phyloP scores from a whole-genome alignment of 2,888 invertebrate genomes.

The Noctua janthina region DNA sequence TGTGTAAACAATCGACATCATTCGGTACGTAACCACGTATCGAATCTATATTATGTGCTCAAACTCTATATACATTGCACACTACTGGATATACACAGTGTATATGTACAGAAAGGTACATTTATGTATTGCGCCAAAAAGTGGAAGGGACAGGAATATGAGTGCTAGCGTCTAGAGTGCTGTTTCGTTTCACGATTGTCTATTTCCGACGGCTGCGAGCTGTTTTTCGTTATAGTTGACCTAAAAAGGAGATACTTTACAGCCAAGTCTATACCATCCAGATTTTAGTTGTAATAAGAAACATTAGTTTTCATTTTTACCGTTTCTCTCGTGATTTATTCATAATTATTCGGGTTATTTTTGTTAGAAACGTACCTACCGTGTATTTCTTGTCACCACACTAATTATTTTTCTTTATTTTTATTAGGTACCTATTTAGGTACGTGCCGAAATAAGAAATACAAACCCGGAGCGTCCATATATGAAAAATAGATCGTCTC shows the following conservation, averaged over 20 bases:
- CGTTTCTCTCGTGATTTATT: neutral
- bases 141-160: conserved; percentile 61
- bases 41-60: conserved; percentile 34
- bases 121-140: conserved; percentile 42
- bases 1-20: neutral
- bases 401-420: neutral
- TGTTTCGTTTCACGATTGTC: conserved; percentile 73
- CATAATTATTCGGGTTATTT: neutral
- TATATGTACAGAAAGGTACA: conserved; percentile 4
- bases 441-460: conserved; percentile 68
- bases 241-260: conserved; percentile 59
- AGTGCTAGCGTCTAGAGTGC: conserved; percentile 71
- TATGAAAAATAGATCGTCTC: conserved; percentile 83
- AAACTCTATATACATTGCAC: conserved; percentile 39
- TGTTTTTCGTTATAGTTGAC: conserved; percentile 70
- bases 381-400: neutral
- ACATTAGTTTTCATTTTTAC: neutral
- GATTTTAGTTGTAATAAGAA: neutral
- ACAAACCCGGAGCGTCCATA: conserved; percentile 86
- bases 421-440: conserved; percentile 28
- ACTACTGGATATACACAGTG: conserved; percentile 26
- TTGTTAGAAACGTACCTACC: neutral
- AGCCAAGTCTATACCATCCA: neutral
- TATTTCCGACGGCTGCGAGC: conserved; percentile 71
- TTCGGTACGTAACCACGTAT: neutral